Evolutionary conservation across 2,113 vertebrate species (phyloP).

Genomic region (Panthera tigris): DNA sequence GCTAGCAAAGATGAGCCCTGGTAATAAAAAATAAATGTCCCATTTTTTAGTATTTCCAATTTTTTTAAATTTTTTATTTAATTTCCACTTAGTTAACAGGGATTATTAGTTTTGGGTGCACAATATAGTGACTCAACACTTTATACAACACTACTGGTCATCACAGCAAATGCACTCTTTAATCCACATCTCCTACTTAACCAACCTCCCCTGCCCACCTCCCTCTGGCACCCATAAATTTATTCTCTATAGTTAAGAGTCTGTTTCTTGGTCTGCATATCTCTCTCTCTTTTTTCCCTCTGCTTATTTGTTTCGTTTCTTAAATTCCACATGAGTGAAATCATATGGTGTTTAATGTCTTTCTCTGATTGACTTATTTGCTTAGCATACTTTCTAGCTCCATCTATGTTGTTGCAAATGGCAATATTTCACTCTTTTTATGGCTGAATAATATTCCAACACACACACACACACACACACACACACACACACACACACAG

Average conservation of each 20-base stretch:
- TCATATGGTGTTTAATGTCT: neutral
- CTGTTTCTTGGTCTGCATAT: neutral
- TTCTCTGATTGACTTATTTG: neutral
- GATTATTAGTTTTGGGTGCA: neutral
- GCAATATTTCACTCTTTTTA: neutral
- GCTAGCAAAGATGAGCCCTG: slow-evolving; percentile 1
- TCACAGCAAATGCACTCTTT: neutral
- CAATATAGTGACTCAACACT: neutral
- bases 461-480: too few relatives aligned
- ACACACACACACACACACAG: too few relatives aligned
- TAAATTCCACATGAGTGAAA: neutral
- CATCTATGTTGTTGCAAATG: neutral
- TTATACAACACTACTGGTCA: neutral
- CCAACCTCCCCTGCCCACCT: neutral
- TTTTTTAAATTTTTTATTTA: neutral
- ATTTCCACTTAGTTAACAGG: neutral
- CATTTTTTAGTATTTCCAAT: neutral
- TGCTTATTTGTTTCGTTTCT: neutral
- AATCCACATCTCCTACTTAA: neutral
- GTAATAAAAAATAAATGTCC: neutral
- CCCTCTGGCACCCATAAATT: neutral
- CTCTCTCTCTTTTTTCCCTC: neutral
- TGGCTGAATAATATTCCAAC: neutral
- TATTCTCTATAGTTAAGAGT: neutral
- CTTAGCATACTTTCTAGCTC: neutral